Evolutionary conservation across 2,797 vertebrate genomes (phyloP), one percentile per base, ranked within the genome.

Genomic region (Balearica regulorum): DNA sequence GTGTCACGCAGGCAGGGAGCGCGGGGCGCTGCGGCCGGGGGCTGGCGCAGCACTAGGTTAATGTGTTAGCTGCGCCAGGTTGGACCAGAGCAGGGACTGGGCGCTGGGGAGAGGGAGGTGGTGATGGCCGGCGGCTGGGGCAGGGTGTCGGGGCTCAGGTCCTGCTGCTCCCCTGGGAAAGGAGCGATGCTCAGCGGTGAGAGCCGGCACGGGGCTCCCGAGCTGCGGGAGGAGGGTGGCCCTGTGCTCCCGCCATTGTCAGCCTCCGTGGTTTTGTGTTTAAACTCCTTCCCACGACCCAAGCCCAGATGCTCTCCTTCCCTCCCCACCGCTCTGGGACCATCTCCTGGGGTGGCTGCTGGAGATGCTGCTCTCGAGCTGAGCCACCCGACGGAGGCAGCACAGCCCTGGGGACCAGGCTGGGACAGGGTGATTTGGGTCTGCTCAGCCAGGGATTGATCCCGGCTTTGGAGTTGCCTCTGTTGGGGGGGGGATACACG

Each of bases 1-100:
- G 95, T 97, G 94, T 96, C 96, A 96, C 2, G 14, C 78, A n/a
- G 84, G 87, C 83, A 69, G 90, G 61, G 31, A 66, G 89, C 12
- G 0, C 5, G 0, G 91, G 83, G 44, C 3, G 9, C 57, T 51
- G 65, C 0, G 4, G 68, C 37, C 21, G 1, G 82, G 68, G 70
- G 89, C 72, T 5, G 55, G 77, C 0, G 1, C 73, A 54, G 95
- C 93, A 92, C 93, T 97, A 5, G 94, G 96, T 95, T 89, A 96
- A 93, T 86, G 82, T 92, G 95, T 93, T 92, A 92, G 48, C 86
- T 46, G 57, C 5, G 87, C 55, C 6, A 22, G 29, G 41, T 0
- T 7, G 55, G 76, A 41, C 4, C 48, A 16, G 25, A 53, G 53
- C 79, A 37, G 49, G 48, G 17, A 11, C 17, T 0, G 2, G 77